A percentile compares a stretch with the other conserved stretches of the same genome.
Evolutionary conservation across 2,797 vertebrate species (phyloP).

Genomic region (Sebastiscus tertius): DNA sequence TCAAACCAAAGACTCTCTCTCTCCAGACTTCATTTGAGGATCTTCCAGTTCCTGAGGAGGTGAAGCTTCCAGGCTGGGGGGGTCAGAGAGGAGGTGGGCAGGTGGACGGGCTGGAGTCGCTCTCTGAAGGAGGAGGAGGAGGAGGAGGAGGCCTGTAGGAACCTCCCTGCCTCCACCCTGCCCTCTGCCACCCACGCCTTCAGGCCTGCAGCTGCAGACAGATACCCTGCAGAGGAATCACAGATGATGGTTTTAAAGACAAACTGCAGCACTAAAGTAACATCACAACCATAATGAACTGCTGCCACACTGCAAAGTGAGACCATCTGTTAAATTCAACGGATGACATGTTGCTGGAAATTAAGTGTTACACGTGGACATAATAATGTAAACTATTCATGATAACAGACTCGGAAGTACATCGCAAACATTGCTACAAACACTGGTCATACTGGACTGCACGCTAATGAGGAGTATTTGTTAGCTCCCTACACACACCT

Average conservation of each 20-base stretch:
- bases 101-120: slow-evolving; percentile 29
- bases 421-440: neutral
- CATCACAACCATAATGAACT: neutral
- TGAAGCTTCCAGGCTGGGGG: slow-evolving; percentile 70
- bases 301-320: neutral
- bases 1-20: slow-evolving; percentile 1
- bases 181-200: slow-evolving; percentile 72
- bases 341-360: neutral
- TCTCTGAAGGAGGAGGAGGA: slow-evolving; percentile 20
- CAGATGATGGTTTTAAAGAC: neutral
- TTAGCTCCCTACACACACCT: neutral
- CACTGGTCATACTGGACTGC: neutral
- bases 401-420: neutral
- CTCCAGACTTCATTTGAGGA: slow-evolving; percentile 78
- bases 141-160: slow-evolving; percentile 36
- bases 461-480: neutral
- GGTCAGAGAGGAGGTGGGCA: slow-evolving; percentile 44
- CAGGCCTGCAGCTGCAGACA: slow-evolving; percentile 62
- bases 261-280: neutral
- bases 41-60: slow-evolving; percentile 86
- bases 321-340: neutral
- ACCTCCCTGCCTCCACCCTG: slow-evolving; percentile 58
- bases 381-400: neutral
- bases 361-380: neutral
- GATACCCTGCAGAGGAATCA: slow-evolving; percentile 66